Conservation (phyloP, 2,888 invertebrate species). For the Ophion ellenae region DNA sequence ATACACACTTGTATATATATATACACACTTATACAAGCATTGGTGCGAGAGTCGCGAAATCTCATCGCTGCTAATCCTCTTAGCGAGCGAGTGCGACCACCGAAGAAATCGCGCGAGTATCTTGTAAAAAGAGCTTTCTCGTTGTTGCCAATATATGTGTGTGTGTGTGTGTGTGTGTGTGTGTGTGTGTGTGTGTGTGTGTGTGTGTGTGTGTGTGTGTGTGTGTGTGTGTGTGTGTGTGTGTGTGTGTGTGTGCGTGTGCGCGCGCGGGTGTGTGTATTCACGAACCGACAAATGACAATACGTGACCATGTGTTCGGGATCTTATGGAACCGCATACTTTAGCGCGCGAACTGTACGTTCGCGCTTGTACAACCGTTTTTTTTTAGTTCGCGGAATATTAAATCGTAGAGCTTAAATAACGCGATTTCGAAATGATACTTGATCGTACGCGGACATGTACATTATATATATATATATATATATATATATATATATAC, state of each 20-base stretch:
- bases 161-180: neutral
- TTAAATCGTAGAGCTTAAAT: conserved; percentile 41
- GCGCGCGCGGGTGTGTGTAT: neutral
- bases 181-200: neutral
- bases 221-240: neutral
- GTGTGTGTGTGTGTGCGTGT: neutral
- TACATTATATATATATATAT: neutral
- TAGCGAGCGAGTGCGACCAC: conserved; percentile 58
- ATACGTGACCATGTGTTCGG: conserved; percentile 17
- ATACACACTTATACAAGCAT: neutral
- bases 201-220: neutral
- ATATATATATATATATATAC: neutral
- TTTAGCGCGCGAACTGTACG: conserved; percentile 1
- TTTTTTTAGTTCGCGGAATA: conserved; percentile 12
- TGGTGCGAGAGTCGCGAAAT: conserved; percentile 56
- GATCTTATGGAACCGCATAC: conserved; percentile 35
- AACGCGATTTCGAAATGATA: conserved; percentile 39
- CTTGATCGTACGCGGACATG: conserved; percentile 14
- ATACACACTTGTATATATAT: neutral
- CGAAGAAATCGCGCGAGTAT: conserved; percentile 25
- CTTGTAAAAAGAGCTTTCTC: conserved; percentile 36
- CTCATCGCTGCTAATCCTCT: conserved; percentile 64
- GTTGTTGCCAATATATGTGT: neutral
- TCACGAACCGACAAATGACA: conserved; percentile 10
- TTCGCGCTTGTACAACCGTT: neutral